These are phyloP conservation scores for Drosophila longiperda DNA, from an alignment of 2,888 invertebrate species.

Conservation along the genomic window DNA sequence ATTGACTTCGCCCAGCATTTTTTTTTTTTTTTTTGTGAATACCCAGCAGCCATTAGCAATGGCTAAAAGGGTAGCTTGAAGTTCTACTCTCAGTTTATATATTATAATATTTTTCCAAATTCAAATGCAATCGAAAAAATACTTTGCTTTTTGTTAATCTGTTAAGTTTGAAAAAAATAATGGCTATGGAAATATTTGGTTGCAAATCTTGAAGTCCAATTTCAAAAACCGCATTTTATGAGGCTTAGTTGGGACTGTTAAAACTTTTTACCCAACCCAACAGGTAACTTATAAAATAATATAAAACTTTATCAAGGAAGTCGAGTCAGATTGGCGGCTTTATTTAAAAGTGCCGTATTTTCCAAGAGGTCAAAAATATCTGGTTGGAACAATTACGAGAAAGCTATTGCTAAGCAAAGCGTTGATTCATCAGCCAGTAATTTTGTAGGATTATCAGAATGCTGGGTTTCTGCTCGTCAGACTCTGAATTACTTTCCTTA, in stretches of 20 bases:
- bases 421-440: not conserved
- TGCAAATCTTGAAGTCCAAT: too few species aligned
- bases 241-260: too few species aligned
- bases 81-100: not conserved
- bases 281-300: too few species aligned
- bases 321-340: not conserved
- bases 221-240: too few species aligned
- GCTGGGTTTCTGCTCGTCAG: not conserved
- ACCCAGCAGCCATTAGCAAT: not conserved
- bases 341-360: not conserved
- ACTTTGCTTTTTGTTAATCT: too few species aligned
- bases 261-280: too few species aligned
- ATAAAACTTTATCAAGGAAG: not conserved
- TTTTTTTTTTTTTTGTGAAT: not conserved
- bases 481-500: not conserved
- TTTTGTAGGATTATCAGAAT: fast-evolving
- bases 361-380: not conserved
- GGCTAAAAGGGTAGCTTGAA: not conserved
- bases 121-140: too few species aligned
- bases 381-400: not conserved
- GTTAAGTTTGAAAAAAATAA: too few species aligned
- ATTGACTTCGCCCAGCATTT: constrained; percentile 61
- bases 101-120: not conserved
- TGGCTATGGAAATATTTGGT: too few species aligned
- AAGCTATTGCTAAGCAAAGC: not conserved